Percentiles rank a stretch among this genome's conserved stretches.
phyloP scores from a whole-genome alignment of 1,140 invertebrate species.

The Pseudomyrmex dendroicus region DNA sequence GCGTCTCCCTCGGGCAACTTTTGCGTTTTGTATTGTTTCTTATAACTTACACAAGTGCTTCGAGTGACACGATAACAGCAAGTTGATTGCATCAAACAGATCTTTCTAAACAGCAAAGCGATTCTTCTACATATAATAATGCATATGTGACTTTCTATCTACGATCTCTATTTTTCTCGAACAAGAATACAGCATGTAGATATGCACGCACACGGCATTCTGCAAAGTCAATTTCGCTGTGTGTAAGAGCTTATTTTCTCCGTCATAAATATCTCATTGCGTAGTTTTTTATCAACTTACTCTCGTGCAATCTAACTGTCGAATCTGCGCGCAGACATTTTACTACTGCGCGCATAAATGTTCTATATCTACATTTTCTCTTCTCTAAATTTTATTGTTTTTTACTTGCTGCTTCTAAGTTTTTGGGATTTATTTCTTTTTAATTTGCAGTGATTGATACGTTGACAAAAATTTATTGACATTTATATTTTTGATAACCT shows the following conservation, averaged over 20 bases:
- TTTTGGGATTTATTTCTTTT: background rate
- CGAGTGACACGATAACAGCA: constrained; percentile 5
- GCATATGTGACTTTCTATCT: constrained; percentile 4
- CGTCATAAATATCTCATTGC: constrained; percentile 24
- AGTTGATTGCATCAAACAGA: background rate
- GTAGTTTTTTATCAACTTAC: constrained; percentile 7
- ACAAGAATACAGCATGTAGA: background rate
- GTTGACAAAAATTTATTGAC: background rate
- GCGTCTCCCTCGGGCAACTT: background rate
- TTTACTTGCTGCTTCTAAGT: background rate
- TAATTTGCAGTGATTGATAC: background rate
- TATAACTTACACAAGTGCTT: background rate
- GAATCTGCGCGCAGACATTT: constrained; percentile 22
- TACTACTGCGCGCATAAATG: constrained; percentile 7
- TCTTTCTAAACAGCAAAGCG: background rate
- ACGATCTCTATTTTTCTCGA: constrained; percentile 24
- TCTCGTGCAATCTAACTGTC: background rate
- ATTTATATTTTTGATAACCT: background rate
- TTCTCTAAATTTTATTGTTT: background rate
- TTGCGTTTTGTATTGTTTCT: background rate
- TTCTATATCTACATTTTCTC: background rate
- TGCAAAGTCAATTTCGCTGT: constrained; percentile 27
- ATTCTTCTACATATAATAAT: background rate
- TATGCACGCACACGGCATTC: background rate
- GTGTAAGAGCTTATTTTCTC: constrained; percentile 24